Evolutionary conservation across 2,888 invertebrate genomes (phyloP).

Genomic region (Phymatocera aterrima): DNA sequence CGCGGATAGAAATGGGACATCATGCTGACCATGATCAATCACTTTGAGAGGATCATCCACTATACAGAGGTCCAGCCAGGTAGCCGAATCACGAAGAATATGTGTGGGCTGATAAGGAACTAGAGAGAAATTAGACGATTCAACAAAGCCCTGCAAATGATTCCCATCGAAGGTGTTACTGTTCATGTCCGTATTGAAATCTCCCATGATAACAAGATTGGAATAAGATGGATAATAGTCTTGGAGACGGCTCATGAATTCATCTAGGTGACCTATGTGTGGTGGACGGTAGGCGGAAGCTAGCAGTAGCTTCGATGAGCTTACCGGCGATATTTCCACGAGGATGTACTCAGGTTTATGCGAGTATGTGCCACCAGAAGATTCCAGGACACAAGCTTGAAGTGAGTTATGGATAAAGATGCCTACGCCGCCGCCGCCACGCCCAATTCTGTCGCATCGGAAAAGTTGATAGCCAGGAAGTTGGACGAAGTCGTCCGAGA

Average conservation of each 20-base stretch:
- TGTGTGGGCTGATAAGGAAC: background rate
- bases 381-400: background rate
- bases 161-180: no score
- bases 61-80: background rate
- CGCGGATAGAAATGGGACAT: background rate
- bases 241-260: background rate
- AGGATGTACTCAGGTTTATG: background rate
- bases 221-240: background rate
- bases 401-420: background rate
- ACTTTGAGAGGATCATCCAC: background rate
- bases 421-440: background rate
- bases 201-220: background rate
- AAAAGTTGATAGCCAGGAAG: background rate
- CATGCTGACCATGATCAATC: background rate
- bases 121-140: background rate
- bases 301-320: background rate
- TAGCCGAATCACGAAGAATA: background rate
- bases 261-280: background rate
- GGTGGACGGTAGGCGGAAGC: background rate
- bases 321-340: background rate
- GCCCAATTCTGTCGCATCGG: background rate
- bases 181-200: background rate
- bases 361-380: background rate
- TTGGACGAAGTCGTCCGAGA: background rate
- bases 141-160: background rate